Base-by-base conservation (phyloP, 2,113 vertebrate genomes). In the Strix aluco region DNA sequence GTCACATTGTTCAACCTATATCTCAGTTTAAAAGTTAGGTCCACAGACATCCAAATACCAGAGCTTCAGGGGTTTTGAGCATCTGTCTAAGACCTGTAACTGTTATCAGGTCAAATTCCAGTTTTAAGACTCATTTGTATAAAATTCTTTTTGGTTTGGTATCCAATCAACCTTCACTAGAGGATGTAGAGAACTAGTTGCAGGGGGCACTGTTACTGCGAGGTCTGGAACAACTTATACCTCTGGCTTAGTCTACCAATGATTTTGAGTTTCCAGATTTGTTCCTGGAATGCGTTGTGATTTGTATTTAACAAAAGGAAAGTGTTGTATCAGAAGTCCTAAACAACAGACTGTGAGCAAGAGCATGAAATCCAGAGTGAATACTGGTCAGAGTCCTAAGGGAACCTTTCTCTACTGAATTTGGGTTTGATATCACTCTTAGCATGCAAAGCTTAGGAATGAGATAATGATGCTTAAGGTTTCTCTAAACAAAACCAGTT, bases 401-500 rank as follows among this genome's bases (percentile, higher is more conserved):
- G 19, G 40, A 90, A 80, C 7, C 2, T 40, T 79, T 67, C 40
- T 69, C 13, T 77, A 0, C 4, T 70, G 44, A 77, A 44, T 86
- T 92, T 58, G 46, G 4, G 16, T 49, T 90, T 86, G 54, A 42
- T 73, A 54, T 30, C 5, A 69, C 70, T 86, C n/a, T 84, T 84
- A 81, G 8, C 8, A 42, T 58, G 46, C 27, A 92, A 73, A 84
- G 27, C 5, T 86, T 82, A 62, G 90, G 27, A 34, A 51, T 62
- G 72, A 86, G n/a, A 49, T 65, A 92, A 86, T 25, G 40, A 81
- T 79, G 51, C 29, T 46, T 86, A 30, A 66, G 23, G 40, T 81
- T n/a, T 16, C 21, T 65, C 55, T 55, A 49, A 71, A 51, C 38
- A 70, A 70, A 42, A 20, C 0, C 0, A 0, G 16, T 47, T 90